These are phyloP conservation scores for Mylabris phalerata DNA, from an alignment of 1,140 invertebrate genomes.

Conservation along the genomic window DNA sequence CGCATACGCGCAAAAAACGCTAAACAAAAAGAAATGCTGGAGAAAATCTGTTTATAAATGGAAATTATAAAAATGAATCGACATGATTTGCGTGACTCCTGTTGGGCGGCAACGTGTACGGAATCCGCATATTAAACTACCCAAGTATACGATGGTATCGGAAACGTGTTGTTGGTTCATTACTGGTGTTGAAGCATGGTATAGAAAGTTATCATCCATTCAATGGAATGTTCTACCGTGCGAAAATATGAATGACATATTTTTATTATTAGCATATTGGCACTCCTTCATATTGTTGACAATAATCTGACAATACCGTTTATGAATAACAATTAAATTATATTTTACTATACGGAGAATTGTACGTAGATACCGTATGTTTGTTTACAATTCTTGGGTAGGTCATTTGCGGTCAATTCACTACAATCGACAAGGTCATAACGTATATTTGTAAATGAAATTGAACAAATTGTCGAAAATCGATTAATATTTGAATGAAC, in stretches of 20 bases:
- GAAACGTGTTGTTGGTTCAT: constrained; percentile 3
- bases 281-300: constrained; percentile 29
- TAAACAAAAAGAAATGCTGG: no score
- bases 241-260: constrained; percentile 39
- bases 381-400: constrained; percentile 15
- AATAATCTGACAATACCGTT: no score
- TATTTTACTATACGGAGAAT: no score
- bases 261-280: constrained; percentile 32
- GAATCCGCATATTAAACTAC: constrained; percentile 2
- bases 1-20: no score
- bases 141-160: constrained; percentile 1
- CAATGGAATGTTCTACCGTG: constrained; percentile 23
- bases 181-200: constrained; percentile 13
- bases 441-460: no score
- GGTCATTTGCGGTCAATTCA: constrained; percentile 20
- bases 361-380: constrained; percentile 16
- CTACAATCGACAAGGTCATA: not conserved
- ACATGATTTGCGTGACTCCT: constrained; percentile 15
- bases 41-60: no score
- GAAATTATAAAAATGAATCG: constrained; percentile 9
- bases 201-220: constrained; percentile 5
- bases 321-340: no score
- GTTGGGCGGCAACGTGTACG: constrained; percentile 7
- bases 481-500: no score
- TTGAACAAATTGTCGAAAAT: no score